These are phyloP conservation scores for Bradypodion pumilum DNA, from an alignment of 2,797 vertebrate genomes.

Conservation along the genomic window DNA sequence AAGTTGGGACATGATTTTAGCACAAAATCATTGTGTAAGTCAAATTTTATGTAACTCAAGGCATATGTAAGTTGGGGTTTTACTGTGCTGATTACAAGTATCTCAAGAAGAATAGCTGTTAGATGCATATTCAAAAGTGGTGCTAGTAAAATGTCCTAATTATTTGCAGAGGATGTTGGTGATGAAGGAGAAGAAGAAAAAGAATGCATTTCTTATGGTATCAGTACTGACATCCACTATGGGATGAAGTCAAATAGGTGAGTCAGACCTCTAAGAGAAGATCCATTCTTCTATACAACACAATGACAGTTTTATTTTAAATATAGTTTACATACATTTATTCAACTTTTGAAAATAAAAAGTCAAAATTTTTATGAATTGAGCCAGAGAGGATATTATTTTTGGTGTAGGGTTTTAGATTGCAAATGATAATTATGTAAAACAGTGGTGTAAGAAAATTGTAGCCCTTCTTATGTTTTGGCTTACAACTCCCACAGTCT, in stretches of 20 bases:
- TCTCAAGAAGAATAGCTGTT: background rate
- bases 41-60: too few species aligned
- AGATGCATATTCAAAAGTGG: background rate
- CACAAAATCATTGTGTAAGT: too few species aligned
- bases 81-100: too few species aligned
- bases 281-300: background rate
- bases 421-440: background rate
- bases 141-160: slow-evolving; percentile 25
- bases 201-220: slow-evolving; percentile 92
- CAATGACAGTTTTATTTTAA: background rate
- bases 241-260: slow-evolving; percentile 99
- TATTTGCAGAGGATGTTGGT: slow-evolving; percentile 92
- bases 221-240: slow-evolving; percentile 97
- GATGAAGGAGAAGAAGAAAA: slow-evolving; percentile 99
- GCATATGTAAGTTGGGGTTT: too few species aligned
- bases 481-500: background rate
- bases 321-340: background rate
- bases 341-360: background rate
- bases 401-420: background rate
- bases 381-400: background rate
- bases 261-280: slow-evolving; percentile 23
- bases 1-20: too few species aligned
- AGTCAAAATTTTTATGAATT: background rate
- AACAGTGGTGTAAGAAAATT: background rate
- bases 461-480: background rate